Evolutionary conservation across 2,113 vertebrate species (phyloP).

Genomic region (Turdus rufiventris): DNA sequence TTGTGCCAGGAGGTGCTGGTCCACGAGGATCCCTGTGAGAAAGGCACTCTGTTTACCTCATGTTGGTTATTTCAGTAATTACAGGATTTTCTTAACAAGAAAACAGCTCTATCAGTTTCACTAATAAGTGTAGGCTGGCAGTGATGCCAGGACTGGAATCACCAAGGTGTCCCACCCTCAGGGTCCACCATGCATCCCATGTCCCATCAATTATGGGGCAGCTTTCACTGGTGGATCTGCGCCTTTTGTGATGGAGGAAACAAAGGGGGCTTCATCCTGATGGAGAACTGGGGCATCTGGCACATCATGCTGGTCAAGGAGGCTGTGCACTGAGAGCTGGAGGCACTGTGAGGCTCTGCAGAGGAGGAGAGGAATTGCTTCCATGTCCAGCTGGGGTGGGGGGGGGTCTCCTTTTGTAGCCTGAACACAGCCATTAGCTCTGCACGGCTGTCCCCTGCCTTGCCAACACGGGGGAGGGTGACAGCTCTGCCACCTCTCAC

Average conservation of each 20-base stretch:
- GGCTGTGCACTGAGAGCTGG: rapidly evolving
- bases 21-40: neutral
- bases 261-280: neutral
- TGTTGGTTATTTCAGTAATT: neutral
- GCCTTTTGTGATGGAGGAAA: neutral
- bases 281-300: too few species aligned
- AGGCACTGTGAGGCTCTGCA: neutral
- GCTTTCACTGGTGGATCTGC: neutral
- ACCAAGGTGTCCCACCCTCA: neutral
- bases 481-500: neutral
- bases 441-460: neutral
- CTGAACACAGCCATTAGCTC: neutral
- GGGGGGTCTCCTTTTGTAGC: neutral
- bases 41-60: neutral
- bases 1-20: neutral
- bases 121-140: neutral
- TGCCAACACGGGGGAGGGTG: rapidly evolving
- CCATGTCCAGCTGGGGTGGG: neutral
- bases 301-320: rapidly evolving
- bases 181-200: neutral
- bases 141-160: neutral
- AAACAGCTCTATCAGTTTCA: neutral
- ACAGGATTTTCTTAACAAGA: neutral
- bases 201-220: neutral
- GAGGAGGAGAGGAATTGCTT: neutral